Evolutionary conservation across 2,797 vertebrate species (phyloP).

Genomic region (Eospalax fontanierii): DNA sequence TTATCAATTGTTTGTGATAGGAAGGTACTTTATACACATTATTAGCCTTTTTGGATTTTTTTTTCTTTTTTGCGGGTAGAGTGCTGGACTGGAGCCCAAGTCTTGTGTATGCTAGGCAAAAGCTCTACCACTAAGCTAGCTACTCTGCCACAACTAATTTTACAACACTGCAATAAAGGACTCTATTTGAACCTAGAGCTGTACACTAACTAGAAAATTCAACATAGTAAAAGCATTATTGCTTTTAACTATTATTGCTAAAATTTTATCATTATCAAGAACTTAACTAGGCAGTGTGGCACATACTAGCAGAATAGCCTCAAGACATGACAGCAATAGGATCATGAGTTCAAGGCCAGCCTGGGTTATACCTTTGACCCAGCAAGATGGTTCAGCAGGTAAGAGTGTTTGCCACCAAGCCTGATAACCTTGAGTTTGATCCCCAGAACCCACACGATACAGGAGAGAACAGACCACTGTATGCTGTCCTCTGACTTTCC

Average conservation of each 20-base stretch:
- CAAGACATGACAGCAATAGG: neutral
- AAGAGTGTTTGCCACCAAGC: neutral
- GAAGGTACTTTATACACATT: neutral
- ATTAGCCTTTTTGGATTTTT: neutral
- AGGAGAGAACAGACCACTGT: no score
- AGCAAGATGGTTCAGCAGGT: no score
- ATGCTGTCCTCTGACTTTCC: neutral
- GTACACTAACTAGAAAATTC: conserved; percentile 42
- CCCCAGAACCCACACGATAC: neutral
- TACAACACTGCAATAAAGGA: neutral
- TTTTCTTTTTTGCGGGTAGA: neutral
- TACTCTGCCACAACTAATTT: neutral
- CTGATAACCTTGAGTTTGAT: neutral
- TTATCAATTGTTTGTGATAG: conserved; percentile 20
- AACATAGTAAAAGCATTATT: neutral
- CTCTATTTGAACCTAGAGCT: conserved; percentile 26
- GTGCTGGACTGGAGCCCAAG: neutral
- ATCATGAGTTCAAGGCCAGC: neutral
- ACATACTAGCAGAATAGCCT: neutral
- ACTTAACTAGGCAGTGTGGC: neutral
- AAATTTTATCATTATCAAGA: conserved; percentile 11
- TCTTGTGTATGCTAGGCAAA: neutral
- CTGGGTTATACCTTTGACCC: no score
- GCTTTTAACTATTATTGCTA: neutral
- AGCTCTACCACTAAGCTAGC: neutral